phyloP scores from a whole-genome alignment of 2,888 invertebrate species.

The Lasioglossum marginatum region DNA sequence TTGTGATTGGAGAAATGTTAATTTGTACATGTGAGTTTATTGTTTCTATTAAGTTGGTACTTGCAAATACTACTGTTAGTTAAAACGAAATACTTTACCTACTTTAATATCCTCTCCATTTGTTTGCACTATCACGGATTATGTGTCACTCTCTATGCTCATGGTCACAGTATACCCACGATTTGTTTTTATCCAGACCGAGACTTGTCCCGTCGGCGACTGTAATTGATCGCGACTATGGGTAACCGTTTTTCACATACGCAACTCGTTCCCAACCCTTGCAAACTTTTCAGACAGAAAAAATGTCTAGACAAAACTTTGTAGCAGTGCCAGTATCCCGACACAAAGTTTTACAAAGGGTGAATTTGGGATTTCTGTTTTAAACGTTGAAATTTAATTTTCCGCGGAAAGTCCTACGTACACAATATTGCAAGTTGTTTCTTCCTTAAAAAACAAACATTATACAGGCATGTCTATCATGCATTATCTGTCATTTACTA shows the following conservation, averaged over 20 bases:
- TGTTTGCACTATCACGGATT: not conserved
- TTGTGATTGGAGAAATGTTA: not conserved
- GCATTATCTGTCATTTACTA: not conserved
- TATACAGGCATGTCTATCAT: not conserved
- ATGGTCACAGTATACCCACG: not conserved
- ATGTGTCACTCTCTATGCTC: not conserved
- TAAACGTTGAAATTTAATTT: not conserved
- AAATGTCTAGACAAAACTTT: not conserved
- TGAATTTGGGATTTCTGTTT: not conserved
- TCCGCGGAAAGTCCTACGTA: not conserved
- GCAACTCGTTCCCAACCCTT: not conserved
- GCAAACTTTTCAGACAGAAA: slow-evolving; percentile 1
- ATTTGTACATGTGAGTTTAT: not conserved
- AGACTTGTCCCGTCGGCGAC: not conserved
- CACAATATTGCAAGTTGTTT: not conserved
- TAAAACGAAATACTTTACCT: not conserved
- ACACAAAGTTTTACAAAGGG: not conserved
- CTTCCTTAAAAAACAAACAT: no score
- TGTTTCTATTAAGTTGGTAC: not conserved
- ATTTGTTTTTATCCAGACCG: not conserved
- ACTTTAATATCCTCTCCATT: not conserved
- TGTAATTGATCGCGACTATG: not conserved
- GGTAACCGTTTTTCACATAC: no score
- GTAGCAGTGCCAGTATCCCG: not conserved
- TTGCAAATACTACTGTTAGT: not conserved